These are phyloP conservation scores for Ferrisia virgata DNA, from an alignment of 2,888 invertebrate genomes.

Conservation along the genomic window DNA sequence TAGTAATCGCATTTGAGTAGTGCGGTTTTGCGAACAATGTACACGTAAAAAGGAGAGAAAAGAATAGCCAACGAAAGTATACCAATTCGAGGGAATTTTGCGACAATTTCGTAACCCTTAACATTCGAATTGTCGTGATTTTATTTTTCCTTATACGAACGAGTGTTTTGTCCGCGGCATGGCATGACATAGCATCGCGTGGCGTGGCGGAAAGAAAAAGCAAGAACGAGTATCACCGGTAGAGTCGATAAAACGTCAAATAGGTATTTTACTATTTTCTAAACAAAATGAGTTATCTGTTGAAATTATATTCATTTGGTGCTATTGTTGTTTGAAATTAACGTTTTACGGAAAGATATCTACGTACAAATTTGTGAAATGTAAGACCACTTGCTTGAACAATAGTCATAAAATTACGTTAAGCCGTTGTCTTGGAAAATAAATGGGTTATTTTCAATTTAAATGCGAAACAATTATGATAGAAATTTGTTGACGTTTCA, in stretches of 20 bases:
- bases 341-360: not conserved
- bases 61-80: not conserved
- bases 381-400: not conserved
- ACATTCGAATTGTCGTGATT: not conserved
- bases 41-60: not conserved
- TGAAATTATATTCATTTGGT: slow-evolving; percentile 18
- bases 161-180: not conserved
- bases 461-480: not conserved
- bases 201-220: not conserved
- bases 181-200: too few relatives aligned
- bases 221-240: not conserved
- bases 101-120: not conserved
- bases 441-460: slow-evolving; percentile 13
- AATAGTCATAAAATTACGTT: slow-evolving; percentile 14
- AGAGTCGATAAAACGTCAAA: not conserved
- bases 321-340: not conserved
- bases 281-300: not conserved
- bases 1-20: not conserved
- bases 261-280: not conserved
- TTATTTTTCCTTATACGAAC: not conserved
- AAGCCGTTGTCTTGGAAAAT: slow-evolving; percentile 6
- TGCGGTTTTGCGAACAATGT: not conserved
- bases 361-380: slow-evolving; percentile 9
- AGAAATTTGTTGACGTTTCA: slow-evolving; percentile 3
- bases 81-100: not conserved